phyloP scores from a whole-genome alignment of 2,888 invertebrate species.

The Heliconius ismenius region DNA sequence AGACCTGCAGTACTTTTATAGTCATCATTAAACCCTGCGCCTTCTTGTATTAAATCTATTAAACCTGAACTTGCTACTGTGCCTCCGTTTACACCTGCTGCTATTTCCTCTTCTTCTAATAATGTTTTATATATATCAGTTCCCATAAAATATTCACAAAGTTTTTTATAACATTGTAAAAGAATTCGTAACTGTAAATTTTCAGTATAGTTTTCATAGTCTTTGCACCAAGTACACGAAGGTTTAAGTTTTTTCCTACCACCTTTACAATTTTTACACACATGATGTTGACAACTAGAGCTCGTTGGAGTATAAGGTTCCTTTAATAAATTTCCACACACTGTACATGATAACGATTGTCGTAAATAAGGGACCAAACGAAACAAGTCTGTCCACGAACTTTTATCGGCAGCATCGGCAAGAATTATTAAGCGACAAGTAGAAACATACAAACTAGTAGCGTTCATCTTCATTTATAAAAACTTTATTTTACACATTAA shows the following conservation, averaged over 20 bases:
- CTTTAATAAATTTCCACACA: constrained; percentile 91
- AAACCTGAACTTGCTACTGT: constrained; percentile 82
- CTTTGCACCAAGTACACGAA: constrained; percentile 92
- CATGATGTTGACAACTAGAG: constrained; percentile 92
- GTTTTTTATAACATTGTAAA: constrained; percentile 92
- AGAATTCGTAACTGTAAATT: constrained; percentile 91
- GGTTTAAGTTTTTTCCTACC: constrained; percentile 93
- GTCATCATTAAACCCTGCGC: constrained; percentile 88
- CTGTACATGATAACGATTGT: constrained; percentile 93
- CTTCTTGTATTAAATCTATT: constrained; percentile 89
- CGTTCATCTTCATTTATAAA: constrained; percentile 85
- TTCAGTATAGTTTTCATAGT: constrained; percentile 90
- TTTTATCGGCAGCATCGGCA: constrained; percentile 86
- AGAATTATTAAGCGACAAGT: constrained; percentile 90
- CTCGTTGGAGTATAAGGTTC: constrained; percentile 91
- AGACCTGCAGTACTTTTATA: constrained; percentile 87
- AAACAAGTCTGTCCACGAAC: constrained; percentile 90
- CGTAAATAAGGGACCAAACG: constrained; percentile 91
- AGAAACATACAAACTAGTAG: constrained; percentile 90
- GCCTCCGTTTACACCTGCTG: constrained; percentile 77
- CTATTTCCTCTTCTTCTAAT: constrained; percentile 78
- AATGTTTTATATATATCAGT: constrained; percentile 86
- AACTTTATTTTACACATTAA: constrained; percentile 56
- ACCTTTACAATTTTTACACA: constrained; percentile 91
- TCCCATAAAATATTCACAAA: constrained; percentile 91